Base-by-base conservation (phyloP, 2,888 invertebrate genomes). In the Corbicula japonica region DNA sequence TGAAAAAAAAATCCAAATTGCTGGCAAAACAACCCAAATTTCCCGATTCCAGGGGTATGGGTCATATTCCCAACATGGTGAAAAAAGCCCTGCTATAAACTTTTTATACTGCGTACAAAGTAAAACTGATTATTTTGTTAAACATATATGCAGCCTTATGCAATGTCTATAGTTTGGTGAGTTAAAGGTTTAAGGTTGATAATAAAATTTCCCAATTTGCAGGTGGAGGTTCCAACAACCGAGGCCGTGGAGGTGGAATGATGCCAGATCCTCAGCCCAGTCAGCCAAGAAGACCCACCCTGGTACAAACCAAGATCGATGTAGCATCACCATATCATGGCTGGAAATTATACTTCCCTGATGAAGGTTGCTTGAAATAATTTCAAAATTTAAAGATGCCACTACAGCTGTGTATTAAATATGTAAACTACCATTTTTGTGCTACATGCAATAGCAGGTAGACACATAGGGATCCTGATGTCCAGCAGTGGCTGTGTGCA, bases 341-440 rank as follows among this genome's bases (percentile, higher is more conserved):
- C 26, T 97, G 97, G 96, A 95, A 95, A 83, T 93, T 97, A 10
- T 98, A 97, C 94, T 97, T 97, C 92, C 95, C 96, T 44, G 94
- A 95, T 69, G 95, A 96, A 94, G 95, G 96, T 91, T 83, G 46
- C 26, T 38, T 38, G 8, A 12, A 8, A 38, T 8, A 18, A 38
- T 38, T 15, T 38, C 15, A 18, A 12, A 12, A 12, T 15, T 12
- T 8, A 38, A 18, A 12, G 41, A 38, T 12, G 41, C 15, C 41
- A 38, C 8, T 12, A 38, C 41, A 38, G 18, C 8, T 38, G 8
- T 38, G 41, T 38, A 38, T 38, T 15, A 38, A 38, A 8, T 15
- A 8, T 12, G 8, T 12, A 38, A 38, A 38, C 15, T 12, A 12
- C 15, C 15, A 38, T 12, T 15, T 54, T 15, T 38, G 41, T 15